phyloP scores from a whole-genome alignment of 2,888 invertebrate species.

The Cosmia pyralina region DNA sequence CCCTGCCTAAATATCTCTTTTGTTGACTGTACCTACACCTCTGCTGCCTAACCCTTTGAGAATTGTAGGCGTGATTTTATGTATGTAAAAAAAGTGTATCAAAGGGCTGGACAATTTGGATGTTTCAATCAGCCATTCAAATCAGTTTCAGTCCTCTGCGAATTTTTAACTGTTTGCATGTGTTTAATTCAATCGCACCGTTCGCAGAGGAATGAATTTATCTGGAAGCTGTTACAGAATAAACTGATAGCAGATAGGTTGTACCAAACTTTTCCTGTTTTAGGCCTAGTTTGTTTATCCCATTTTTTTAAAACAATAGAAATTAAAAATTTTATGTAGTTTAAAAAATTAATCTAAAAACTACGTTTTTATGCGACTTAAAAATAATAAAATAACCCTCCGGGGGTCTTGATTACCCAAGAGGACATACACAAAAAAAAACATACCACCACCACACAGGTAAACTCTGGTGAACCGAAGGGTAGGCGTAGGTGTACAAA shows the following conservation, averaged over 20 bases:
- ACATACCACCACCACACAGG: too few relatives aligned
- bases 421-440: too few relatives aligned
- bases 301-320: neutral
- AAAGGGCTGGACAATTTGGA: constrained; percentile 18
- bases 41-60: neutral
- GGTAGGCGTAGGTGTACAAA: neutral
- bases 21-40: too few relatives aligned
- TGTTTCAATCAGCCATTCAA: constrained; percentile 34
- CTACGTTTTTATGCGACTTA: too few relatives aligned
- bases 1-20: too few relatives aligned
- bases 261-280: neutral
- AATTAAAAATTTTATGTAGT: too few relatives aligned
- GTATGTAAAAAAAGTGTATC: neutral
- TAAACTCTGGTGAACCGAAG: too few relatives aligned
- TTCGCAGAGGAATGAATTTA: constrained; percentile 5
- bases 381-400: too few relatives aligned
- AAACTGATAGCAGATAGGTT: neutral
- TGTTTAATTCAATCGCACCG: constrained; percentile 25
- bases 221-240: constrained; percentile 12
- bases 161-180: constrained; percentile 24
- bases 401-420: too few relatives aligned
- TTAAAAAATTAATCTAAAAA: too few relatives aligned
- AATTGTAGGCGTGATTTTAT: neutral
- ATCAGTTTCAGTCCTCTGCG: constrained; percentile 11
- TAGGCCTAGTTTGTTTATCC: neutral